Base-by-base conservation (phyloP, 2,797 vertebrate species). In the Atherinosoma microstoma region DNA sequence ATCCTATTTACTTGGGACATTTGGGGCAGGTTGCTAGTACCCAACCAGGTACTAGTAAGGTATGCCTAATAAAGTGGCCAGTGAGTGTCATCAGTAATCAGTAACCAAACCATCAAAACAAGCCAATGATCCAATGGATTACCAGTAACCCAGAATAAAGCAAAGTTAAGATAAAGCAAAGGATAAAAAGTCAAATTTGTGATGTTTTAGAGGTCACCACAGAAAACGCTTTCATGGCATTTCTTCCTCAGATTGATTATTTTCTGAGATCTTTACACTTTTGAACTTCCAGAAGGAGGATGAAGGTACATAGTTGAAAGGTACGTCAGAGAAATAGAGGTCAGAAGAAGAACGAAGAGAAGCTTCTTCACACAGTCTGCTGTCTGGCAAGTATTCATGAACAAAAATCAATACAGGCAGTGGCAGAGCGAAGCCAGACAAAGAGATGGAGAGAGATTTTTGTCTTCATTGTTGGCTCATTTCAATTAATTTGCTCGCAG, bases 281-380 rank as follows among this genome's bases (percentile, higher is more conserved):
- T 40, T 59, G 57, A 49, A 35, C 18, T 54, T 67, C 56, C 15
- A 6, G 32, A 16, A 53, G 45, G 8, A n/a, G 4, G 63, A 56
- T 67, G 7, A 6, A 20, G 58, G 40, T 18, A 12, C 12, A 7
- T 0, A 16, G 82, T 34, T 58, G 54, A 82, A 63, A 75, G 80
- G 67, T 75, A 64, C 40, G 63, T 3, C 1, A 58, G 68, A 64
- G 1, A 54, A 30, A 49, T n/a, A 24, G 47, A 45, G 34, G 35
- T 40, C 18, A 45, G 7, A 36, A 13, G 73, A 73, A 32, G 53
- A 4, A 57, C 29, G 42, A 11, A 59, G 32, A 27, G 5, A 67
- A n/a, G 56, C 58, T 58, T 84, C 83, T 85, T 83, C 75, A 89
- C 76, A 84, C 80, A 84, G 76, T 70, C 47, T 47, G 51, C 64